phyloP scores from a whole-genome alignment of 2,888 invertebrate genomes.

The Unio delphinus region DNA sequence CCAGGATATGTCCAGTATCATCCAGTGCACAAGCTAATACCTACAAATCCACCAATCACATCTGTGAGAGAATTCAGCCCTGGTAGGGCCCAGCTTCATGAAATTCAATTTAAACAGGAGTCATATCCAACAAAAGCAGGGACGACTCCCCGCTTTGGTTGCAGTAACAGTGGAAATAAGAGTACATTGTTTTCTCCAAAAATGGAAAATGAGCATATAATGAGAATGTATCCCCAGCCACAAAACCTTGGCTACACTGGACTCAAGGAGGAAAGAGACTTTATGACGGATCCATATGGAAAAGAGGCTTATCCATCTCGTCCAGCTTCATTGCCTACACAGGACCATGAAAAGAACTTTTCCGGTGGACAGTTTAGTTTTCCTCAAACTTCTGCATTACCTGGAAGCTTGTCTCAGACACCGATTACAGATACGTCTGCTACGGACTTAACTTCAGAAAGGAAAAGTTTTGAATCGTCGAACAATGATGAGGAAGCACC shows the following conservation, averaged over 20 bases:
- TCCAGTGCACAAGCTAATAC: conserved; percentile 27
- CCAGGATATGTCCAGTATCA: conserved; percentile 10
- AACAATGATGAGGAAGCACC: conserved; percentile 13
- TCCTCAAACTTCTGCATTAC: no score
- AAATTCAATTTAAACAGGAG: background rate
- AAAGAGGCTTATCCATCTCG: background rate
- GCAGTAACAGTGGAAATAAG: conserved; percentile 3
- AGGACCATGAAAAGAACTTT: conserved; percentile 4
- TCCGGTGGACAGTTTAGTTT: no score
- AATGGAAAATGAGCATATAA: no score
- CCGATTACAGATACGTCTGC: no score
- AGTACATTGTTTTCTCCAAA: background rate
- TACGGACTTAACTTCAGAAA: no score
- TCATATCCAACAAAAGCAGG: conserved; percentile 7
- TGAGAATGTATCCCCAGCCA: conserved; percentile 1
- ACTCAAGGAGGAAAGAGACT: no score
- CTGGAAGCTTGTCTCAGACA: no score
- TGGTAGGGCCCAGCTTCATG: conserved; percentile 2
- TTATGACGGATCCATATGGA: no score
- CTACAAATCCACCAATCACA: conserved; percentile 32
- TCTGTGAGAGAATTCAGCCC: conserved; percentile 21
- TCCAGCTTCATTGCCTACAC: conserved; percentile 1
- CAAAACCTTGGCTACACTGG: background rate
- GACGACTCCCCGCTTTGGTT: background rate
- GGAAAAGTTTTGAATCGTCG: no score